Evolutionary conservation across 2,113 vertebrate species (phyloP), one percentile per base, ranked within the genome.

Genomic region (Campylomormyrus tamandua): DNA sequence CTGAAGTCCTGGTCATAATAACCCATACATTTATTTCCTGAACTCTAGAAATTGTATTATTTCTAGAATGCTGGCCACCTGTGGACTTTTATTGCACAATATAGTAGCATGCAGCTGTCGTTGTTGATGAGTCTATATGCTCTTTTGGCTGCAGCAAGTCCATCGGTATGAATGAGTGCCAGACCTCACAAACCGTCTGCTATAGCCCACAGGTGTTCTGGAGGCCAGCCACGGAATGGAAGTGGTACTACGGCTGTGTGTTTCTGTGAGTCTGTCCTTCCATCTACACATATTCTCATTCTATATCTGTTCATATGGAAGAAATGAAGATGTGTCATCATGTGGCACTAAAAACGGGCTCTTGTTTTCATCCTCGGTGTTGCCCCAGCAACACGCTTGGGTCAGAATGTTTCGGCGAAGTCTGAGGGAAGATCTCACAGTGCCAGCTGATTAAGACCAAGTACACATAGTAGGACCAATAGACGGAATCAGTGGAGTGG

Each of bases 251-350:
- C 62, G 15, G 84, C 87, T 89, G 27, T 53, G 39, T 70, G 80
- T 90, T 17, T 56, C 58, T 87, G 90, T 91, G 87, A 85, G 90
- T 91, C 70, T 92, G 89, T 90, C 91, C 92, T 88, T 86, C 83
- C 83, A 66, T 58, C 42, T 35, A 87, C n/a, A 80, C 4, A 3
- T 1, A 70, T 45, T 88, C 10, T 90, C 91, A 90, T 88, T 91
- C 90, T 45, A 85, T 70, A 50, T 80, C 70, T 83, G 89, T 91
- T 93, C 93, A 94, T 91, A 93, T 94, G 92, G 93, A 94, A 93
- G 92, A 92, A 94, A 93, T 92, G 91, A 92, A 93, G 92, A 92
- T 94, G 92, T 89, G 90, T 93, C 92, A 92, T 91, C 90, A 91
- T 92, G 93, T 85, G 87, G 88, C 91, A 48, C 83, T 91, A 89